Base-by-base conservation (phyloP, 2,797 vertebrate genomes). In the Notoglanidium macrostoma region DNA sequence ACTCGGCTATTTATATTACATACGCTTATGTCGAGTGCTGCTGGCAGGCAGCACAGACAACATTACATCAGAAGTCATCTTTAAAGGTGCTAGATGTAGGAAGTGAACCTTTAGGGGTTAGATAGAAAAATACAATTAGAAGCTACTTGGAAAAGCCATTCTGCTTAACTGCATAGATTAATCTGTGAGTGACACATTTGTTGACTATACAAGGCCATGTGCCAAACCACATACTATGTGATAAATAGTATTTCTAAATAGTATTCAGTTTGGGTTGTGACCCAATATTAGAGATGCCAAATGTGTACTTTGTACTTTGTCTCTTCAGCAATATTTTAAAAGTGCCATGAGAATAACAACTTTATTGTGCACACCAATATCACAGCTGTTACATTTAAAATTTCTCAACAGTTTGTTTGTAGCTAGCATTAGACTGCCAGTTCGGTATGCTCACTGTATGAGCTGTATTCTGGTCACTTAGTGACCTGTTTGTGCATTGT, bases 11-110 rank as follows among this genome's bases (percentile, higher is more conserved):
- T 17, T 74, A 49, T 46, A 59, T 82, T 67, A 46, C 44, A 65
- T 65, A 51, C 29, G 44, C 59, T 49, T 59, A 40, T 79, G 55
- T 7, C 49, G 40, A 65, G 61, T 65, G 26, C 23, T 46, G 23
- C 44, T 82, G 80, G 61, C 44, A 82, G 26, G 23, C 78, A 81
- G 32, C 8, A 21, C 32, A 79, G 55, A 80, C 23, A 40, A 46
- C 40, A 63, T 29, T 46, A 65, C 40, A 81, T 19, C 79, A 81
- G 35, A 80, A 61, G 44, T 44, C 23, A 81, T 81, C 57, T 81
- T 63, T 65, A 63, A 63, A 17, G 12, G 8, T 32, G 44, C 17
- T 49, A 44, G 44, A 46, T 81, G 17, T 63, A 63, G 14, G 26
- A 61, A 57, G 23, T 44, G 55, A 26, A 77, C 51, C 32, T 77